Evolutionary conservation across 2,113 vertebrate genomes (phyloP).

Genomic region (Coptodon bakossiorum): DNA sequence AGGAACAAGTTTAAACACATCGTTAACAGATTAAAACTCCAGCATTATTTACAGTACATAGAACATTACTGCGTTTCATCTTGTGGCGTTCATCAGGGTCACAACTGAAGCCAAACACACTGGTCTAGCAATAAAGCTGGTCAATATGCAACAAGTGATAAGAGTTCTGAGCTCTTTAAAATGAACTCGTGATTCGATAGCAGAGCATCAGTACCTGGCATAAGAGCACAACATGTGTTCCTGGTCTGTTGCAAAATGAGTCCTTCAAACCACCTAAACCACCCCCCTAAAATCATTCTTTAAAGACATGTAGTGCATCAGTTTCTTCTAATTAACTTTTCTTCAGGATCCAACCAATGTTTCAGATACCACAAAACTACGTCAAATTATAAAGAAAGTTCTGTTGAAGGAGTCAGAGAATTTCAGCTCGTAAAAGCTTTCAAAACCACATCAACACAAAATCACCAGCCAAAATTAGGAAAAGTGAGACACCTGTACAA

Average conservation of each 20-base stretch:
- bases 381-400: neutral
- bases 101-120: neutral
- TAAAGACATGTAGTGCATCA: fast-evolving
- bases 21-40: fast-evolving
- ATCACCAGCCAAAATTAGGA: neutral
- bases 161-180: neutral
- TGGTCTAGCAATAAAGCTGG: fast-evolving
- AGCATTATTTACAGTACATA: neutral
- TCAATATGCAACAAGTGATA: neutral
- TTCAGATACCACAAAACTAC: fast-evolving
- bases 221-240: too few species aligned
- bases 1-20: neutral
- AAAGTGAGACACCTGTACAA: neutral
- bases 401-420: fast-evolving
- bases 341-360: neutral
- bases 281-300: neutral
- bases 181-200: fast-evolving
- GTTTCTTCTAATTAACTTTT: neutral
- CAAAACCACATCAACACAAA: fast-evolving
- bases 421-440: neutral
- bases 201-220: neutral
- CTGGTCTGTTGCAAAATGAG: neutral
- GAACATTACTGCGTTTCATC: fast-evolving
- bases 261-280: too few species aligned
- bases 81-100: neutral